These are phyloP conservation scores for Eonycteris spelaea DNA, from an alignment of 2,113 vertebrate genomes.

Conservation along the genomic window DNA sequence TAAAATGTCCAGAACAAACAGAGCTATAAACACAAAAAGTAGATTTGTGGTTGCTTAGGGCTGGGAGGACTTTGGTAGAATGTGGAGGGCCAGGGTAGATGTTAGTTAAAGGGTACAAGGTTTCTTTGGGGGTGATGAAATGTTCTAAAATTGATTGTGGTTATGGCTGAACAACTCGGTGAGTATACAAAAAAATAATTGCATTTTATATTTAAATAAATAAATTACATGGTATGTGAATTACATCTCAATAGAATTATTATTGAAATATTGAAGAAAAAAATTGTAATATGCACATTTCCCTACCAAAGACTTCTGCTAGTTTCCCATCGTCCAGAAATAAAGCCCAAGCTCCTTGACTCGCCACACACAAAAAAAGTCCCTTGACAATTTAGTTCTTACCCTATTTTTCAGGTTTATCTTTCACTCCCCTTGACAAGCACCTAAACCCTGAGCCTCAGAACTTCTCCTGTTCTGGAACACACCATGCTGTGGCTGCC, in stretches of 20 bases:
- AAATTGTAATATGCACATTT: neutral
- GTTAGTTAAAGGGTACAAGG: neutral
- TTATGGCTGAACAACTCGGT: neutral
- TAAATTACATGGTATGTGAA: neutral
- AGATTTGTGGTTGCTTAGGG: neutral
- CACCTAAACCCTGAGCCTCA: neutral
- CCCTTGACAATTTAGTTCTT: neutral
- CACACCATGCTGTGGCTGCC: accelerated
- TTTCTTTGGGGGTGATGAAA: neutral
- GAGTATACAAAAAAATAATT: neutral
- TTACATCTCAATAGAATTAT: neutral
- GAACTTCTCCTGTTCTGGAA: neutral
- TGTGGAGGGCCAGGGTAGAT: accelerated
- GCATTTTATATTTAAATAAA: neutral
- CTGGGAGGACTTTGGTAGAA: neutral
- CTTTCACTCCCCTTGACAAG: neutral
- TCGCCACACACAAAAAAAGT: neutral
- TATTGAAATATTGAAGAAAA: neutral
- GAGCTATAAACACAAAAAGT: neutral
- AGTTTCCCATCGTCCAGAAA: neutral
- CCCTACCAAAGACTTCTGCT: neutral
- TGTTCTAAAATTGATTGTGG: neutral
- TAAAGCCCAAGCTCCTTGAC: neutral
- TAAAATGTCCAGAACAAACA: neutral
- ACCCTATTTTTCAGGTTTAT: neutral